phyloP scores from a whole-genome alignment of 2,888 invertebrate genomes.

The Trissonchulus latispiculum region DNA sequence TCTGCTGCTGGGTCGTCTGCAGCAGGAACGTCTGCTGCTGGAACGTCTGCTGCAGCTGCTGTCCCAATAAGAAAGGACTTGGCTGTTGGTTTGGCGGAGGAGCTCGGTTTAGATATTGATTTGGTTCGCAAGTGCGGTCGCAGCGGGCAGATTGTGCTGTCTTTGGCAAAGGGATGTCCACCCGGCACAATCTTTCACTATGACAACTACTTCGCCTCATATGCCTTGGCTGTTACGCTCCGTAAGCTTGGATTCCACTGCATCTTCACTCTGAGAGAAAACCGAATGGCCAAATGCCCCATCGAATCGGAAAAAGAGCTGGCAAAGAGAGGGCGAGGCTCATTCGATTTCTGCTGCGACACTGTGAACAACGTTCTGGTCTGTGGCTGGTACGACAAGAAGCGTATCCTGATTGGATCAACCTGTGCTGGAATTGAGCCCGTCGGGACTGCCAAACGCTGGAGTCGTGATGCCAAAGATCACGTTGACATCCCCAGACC shows the following conservation, averaged over 20 bases:
- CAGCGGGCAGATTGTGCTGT: not conserved
- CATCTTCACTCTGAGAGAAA: not conserved
- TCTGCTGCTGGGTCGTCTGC: not conserved
- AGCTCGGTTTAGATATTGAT: not conserved
- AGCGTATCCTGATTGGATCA: not conserved
- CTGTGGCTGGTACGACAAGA: not conserved
- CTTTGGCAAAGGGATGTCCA: not conserved
- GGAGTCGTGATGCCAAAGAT: not conserved
- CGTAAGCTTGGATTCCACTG: not conserved
- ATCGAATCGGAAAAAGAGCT: slow-evolving; percentile 3
- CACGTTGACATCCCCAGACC: not conserved
- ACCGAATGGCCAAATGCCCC: not conserved
- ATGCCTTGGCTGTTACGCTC: not conserved
- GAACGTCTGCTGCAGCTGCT: not conserved
- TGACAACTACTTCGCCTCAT: slow-evolving; percentile 2
- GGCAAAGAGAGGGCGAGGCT: not conserved
- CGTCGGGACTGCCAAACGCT: not conserved
- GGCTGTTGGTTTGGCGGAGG: not conserved
- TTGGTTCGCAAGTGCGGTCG: not conserved
- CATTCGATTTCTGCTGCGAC: not conserved
- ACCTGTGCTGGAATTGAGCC: not conserved
- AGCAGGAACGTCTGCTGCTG: too few species aligned
- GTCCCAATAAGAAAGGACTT: not conserved
- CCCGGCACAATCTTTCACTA: not conserved
- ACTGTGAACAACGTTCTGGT: not conserved